Percentiles rank a stretch among this genome's conserved stretches.
Evolutionary conservation across 2,797 vertebrate species (phyloP).

Genomic region (Enteromius mattozi): DNA sequence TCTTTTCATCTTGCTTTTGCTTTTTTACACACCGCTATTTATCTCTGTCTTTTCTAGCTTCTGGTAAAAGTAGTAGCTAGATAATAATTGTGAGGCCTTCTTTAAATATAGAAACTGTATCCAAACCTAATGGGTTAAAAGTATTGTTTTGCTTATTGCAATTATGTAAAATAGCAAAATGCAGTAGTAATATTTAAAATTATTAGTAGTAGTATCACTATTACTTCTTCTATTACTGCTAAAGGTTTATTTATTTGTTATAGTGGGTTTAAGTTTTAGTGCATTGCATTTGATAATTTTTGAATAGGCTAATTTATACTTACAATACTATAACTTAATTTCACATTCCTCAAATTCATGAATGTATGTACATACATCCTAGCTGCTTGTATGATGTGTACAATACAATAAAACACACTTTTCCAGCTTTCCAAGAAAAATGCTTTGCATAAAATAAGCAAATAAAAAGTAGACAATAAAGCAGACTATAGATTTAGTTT

Average conservation of each 20-base stretch:
- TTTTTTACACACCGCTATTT: background rate
- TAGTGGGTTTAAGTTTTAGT: background rate
- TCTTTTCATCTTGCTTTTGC: background rate
- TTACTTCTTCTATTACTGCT: background rate
- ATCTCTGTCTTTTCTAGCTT: background rate
- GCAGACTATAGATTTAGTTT: background rate
- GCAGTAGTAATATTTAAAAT: background rate
- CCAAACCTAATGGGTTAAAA: too few relatives aligned
- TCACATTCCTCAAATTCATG: too few relatives aligned
- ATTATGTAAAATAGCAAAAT: too few relatives aligned
- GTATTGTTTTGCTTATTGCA: background rate
- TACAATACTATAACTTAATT: background rate
- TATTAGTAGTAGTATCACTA: background rate
- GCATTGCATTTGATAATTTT: background rate
- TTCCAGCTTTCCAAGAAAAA: background rate
- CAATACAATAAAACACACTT: background rate
- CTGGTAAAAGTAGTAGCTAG: background rate
- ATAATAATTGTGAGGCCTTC: background rate
- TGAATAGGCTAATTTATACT: background rate
- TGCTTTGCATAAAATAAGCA: background rate
- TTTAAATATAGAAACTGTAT: background rate
- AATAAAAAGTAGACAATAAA: background rate
- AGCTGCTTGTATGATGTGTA: background rate
- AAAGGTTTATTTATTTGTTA: background rate
- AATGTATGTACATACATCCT: too few relatives aligned